phyloP scores from a whole-genome alignment of 2,888 invertebrate genomes.

The Drosophila maculinotata region DNA sequence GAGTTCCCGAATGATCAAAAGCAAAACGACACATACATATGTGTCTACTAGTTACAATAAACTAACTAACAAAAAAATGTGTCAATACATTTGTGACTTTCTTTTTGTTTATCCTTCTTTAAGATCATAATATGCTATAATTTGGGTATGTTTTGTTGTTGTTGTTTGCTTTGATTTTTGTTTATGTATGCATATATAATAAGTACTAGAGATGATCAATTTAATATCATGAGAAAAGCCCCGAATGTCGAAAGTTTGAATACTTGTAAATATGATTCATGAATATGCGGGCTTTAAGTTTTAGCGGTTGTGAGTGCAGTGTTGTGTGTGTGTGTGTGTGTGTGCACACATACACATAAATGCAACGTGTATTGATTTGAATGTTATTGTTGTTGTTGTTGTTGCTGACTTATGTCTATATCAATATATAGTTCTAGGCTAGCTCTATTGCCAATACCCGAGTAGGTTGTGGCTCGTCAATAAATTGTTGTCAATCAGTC shows the following conservation, averaged over 20 bases:
- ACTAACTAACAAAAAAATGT: constrained; percentile 1
- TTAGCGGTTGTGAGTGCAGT: constrained; percentile 6
- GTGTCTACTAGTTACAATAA: not conserved
- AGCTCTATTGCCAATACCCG: constrained; percentile 43
- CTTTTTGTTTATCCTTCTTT: not conserved
- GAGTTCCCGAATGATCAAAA: not conserved
- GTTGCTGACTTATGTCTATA: constrained; percentile 22
- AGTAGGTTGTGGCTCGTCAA: constrained; percentile 40
- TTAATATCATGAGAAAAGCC: constrained; percentile 19
- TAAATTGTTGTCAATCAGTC: constrained; percentile 39
- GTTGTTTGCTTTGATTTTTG: too few species aligned
- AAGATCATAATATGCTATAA: constrained; percentile 15
- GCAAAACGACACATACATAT: constrained; percentile 1
- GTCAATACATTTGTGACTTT: constrained; percentile 10
- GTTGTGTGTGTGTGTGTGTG: constrained; percentile 5
- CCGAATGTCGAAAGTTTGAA: constrained; percentile 21
- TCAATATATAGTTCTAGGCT: constrained; percentile 31
- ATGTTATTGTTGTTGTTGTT: constrained; percentile 25
- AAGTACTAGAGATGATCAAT: constrained; percentile 51
- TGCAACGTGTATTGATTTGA: constrained; percentile 45
- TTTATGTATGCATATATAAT: constrained; percentile 51
- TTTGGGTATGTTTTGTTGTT: constrained; percentile 25
- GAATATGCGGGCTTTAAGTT: constrained; percentile 4
- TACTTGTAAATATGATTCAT: constrained; percentile 4
- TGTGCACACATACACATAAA: constrained; percentile 28